Evolutionary conservation across 2,797 vertebrate species (phyloP), one percentile per base, ranked within the genome.

Genomic region (Hippoglossus hippoglossus): DNA sequence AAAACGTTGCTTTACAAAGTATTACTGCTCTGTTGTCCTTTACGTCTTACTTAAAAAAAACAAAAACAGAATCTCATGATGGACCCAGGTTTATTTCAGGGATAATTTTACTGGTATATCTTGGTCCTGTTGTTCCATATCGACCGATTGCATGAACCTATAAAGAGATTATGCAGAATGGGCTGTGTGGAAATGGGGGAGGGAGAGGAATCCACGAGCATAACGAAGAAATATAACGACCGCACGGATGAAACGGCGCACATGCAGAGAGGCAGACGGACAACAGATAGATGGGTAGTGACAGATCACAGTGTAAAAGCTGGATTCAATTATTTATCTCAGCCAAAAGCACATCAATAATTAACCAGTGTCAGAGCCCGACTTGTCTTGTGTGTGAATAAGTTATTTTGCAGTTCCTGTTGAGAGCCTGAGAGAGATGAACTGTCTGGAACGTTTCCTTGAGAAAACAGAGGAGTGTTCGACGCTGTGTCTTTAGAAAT

Each of bases 241-340:
- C 26, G 51, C 25, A 59, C 49, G 57, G 63, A 67, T 44, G 56
- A 67, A 53, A 63, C 12, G n/a, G 44, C 44, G 71, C 63, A 28
- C 31, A 66, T 50, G 68, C 63, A 82, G 46, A 67, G 51, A 65
- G 25, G 58, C 47, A 63, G 57, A 59, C 19, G 44, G 16, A 74
- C 28, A 73, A 60, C 34, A 57, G 70, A 82, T 41, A 75, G 66
- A 92, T 80, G 63, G 69, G 86, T 65, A 73, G 71, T 81, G 87
- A 79, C 86, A 86, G 77, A 83, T 77, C 75, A 89, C 69, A 68
- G 74, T 83, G 82, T 71, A 89, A 91, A 80, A 88, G 74, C 78
- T n/a, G 3, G 10, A 70, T 31, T 93, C 57, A 92, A 93, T 94
- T 81, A 92, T 93, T 93, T 62, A 94, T 89, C 72, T 52, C 76